These are phyloP conservation scores for Drosophila suzukii DNA, from an alignment of 1,140 invertebrate genomes.

Conservation along the genomic window DNA sequence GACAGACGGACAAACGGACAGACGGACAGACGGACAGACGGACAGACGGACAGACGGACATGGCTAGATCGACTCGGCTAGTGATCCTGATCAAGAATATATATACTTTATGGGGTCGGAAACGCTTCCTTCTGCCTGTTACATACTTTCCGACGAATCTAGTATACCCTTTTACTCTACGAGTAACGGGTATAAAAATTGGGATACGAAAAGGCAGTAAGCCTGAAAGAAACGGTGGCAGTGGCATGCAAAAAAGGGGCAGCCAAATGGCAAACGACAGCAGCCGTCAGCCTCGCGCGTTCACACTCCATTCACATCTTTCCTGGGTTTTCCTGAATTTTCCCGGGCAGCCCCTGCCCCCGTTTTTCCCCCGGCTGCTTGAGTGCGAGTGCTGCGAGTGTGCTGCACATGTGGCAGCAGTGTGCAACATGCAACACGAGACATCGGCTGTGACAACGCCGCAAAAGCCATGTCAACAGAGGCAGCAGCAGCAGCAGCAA, in stretches of 20 bases:
- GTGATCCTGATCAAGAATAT: too few species aligned
- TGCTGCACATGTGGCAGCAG: conserved; percentile 31
- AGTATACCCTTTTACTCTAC: too few species aligned
- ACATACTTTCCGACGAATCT: too few species aligned
- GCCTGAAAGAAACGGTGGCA: conserved; percentile 45
- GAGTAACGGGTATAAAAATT: too few species aligned
- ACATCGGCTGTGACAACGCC: conserved; percentile 77
- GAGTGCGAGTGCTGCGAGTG: neutral
- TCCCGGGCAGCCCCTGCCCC: conserved; percentile 1
- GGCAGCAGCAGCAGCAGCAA: conserved; percentile 40
- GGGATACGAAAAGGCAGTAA: conserved; percentile 12
- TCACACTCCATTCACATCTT: conserved; percentile 47
- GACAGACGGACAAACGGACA: too few species aligned
- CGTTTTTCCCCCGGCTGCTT: neutral
- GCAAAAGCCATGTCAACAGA: conserved; percentile 77
- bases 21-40: too few species aligned
- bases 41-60: too few species aligned
- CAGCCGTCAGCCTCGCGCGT: conserved; percentile 53
- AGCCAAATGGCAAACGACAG: conserved; percentile 70
- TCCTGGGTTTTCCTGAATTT: conserved; percentile 10
- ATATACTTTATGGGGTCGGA: too few species aligned
- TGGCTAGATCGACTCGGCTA: too few species aligned
- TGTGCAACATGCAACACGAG: conserved; percentile 68
- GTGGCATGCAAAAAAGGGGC: conserved; percentile 58
- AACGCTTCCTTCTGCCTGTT: too few species aligned